These are phyloP conservation scores for Procambarus clarkii DNA, from an alignment of 1,140 invertebrate genomes.

Conservation along the genomic window DNA sequence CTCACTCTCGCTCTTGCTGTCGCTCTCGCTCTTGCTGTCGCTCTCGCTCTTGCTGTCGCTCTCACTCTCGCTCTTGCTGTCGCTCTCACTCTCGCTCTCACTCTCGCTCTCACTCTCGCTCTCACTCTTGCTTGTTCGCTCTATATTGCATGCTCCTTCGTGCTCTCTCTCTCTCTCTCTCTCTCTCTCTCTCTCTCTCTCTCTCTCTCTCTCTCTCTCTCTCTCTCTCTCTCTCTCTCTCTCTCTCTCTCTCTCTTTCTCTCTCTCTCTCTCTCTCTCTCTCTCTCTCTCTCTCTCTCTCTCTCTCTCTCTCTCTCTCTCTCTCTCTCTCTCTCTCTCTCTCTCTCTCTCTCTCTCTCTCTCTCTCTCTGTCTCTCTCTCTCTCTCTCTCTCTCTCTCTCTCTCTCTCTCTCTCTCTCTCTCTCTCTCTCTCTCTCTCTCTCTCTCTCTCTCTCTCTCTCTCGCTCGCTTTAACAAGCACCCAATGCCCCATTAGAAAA, in stretches of 20 bases:
- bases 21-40: too few relatives aligned
- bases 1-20: too few relatives aligned
- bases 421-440: constrained; percentile 16
- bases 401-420: constrained; percentile 9
- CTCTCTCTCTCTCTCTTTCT: neutral
- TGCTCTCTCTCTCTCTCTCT: neutral
- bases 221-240: neutral
- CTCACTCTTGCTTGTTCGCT: neutral
- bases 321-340: neutral
- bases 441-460: too few relatives aligned
- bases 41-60: too few relatives aligned
- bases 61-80: too few relatives aligned
- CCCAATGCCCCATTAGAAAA: neutral
- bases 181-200: constrained; percentile 9
- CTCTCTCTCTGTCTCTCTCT: neutral
- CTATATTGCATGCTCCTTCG: neutral
- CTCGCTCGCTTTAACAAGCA: too few relatives aligned
- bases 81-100: too few relatives aligned
- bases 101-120: too few relatives aligned
- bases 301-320: constrained; percentile 1
- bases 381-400: neutral
- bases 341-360: constrained; percentile 9
- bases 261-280: neutral
- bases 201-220: constrained; percentile 17
- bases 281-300: too few relatives aligned